Conservation (phyloP, 1,140 invertebrate genomes). For the Brachystomella parvula region DNA sequence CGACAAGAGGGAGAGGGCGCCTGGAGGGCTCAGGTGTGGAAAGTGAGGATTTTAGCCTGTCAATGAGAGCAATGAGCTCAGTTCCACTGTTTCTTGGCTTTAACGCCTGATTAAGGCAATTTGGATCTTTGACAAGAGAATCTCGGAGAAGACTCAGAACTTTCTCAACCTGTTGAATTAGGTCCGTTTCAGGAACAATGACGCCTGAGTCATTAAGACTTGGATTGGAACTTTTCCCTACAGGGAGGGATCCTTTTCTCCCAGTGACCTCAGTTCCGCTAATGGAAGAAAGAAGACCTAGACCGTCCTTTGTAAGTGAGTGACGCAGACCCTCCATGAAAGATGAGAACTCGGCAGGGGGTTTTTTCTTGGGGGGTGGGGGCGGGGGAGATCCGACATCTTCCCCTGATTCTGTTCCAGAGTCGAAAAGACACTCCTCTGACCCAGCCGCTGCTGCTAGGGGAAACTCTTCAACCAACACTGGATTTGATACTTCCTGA, state of each 20-base stretch:
- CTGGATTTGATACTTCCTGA: no score
- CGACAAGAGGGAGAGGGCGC: background rate
- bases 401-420: conserved; percentile 60
- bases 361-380: background rate
- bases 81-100: conserved; percentile 45
- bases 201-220: background rate
- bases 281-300: background rate
- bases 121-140: conserved; percentile 48
- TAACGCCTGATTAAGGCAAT: conserved; percentile 13
- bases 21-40: no score
- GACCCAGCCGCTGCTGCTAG: background rate
- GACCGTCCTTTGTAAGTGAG: conserved; percentile 30
- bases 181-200: conserved; percentile 37
- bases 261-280: background rate
- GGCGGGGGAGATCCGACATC: conserved; percentile 43
- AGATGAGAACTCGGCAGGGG: conserved; percentile 36
- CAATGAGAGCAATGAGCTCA: conserved; percentile 63
- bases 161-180: conserved; percentile 68
- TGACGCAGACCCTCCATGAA: conserved; percentile 41
- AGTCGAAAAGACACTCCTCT: conserved; percentile 46
- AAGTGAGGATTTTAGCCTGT: conserved; percentile 62
- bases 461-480: no score
- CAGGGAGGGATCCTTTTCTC: background rate
- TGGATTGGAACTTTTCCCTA: background rate
- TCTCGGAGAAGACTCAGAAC: conserved; percentile 63